These are phyloP conservation scores for Rhombomys opimus DNA, from an alignment of 2,113 vertebrate genomes.

Conservation along the genomic window DNA sequence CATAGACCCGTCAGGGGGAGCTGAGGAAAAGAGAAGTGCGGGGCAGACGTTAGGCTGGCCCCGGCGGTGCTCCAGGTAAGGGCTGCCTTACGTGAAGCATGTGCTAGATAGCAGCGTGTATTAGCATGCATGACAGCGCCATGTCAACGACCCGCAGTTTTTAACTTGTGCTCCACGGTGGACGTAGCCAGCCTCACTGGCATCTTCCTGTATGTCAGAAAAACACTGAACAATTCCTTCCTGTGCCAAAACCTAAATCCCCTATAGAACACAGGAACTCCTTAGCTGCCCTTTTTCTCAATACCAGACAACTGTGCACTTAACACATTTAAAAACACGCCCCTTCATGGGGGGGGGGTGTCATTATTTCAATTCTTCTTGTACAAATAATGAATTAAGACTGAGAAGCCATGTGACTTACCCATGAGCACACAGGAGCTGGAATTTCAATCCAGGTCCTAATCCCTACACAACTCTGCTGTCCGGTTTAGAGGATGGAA, in stretches of 20 bases:
- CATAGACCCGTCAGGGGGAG: neutral
- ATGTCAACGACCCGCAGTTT: neutral
- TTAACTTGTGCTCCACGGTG: neutral
- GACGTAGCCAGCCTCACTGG: neutral
- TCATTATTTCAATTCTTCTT: conserved; percentile 14
- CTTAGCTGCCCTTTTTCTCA: neutral
- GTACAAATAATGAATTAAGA: conserved; percentile 18
- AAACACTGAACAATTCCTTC: neutral
- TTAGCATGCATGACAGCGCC: neutral
- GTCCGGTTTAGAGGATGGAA: neutral
- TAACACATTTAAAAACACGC: neutral
- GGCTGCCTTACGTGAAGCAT: neutral
- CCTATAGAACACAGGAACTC: neutral
- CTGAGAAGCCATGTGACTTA: neutral
- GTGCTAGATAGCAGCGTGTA: neutral
- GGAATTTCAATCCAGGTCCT: neutral
- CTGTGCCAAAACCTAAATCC: neutral
- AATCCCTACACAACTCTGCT: neutral
- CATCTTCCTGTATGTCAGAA: neutral
- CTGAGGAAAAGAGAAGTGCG: neutral
- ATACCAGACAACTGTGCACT: neutral
- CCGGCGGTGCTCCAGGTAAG: neutral
- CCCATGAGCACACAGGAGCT: neutral
- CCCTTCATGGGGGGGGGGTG: neutral
- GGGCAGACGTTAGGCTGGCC: neutral